Evolutionary conservation across 2,797 vertebrate species (phyloP).

Genomic region (Sebastes flavidus): DNA sequence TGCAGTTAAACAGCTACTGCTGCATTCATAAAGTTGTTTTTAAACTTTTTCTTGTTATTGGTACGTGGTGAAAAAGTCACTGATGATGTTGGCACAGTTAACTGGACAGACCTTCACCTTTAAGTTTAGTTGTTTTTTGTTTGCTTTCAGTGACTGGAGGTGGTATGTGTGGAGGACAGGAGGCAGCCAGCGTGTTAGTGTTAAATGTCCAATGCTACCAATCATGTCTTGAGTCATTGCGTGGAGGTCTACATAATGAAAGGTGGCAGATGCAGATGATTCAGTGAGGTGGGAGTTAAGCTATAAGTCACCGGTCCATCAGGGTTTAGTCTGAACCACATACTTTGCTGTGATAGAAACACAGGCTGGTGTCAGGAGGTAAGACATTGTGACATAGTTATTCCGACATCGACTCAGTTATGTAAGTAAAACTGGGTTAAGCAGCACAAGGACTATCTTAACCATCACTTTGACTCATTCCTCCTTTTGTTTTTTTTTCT

Average conservation of each 20-base stretch:
- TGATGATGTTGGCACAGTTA: neutral
- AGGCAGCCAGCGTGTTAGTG: neutral
- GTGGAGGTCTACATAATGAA: neutral
- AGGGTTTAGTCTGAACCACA: conserved; percentile 6
- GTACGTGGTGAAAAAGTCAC: neutral
- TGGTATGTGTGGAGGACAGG: neutral
- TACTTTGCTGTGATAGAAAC: neutral
- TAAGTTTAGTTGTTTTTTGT: neutral
- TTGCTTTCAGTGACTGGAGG: neutral
- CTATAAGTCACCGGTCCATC: conserved; percentile 1
- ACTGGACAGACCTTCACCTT: neutral
- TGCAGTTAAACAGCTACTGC: neutral
- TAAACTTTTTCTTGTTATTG: neutral
- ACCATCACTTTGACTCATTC: conserved; percentile 59
- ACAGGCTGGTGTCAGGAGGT: conserved; percentile 30
- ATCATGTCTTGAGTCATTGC: neutral
- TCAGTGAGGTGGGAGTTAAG: conserved; percentile 27
- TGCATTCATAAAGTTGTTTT: neutral
- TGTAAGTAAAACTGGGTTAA: conserved; percentile 55
- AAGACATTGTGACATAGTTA: conserved; percentile 46
- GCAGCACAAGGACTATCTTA: conserved; percentile 35
- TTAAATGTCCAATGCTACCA: neutral
- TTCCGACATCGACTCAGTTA: conserved; percentile 18
- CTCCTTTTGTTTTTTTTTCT: conserved; percentile 33
- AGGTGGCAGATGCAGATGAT: conserved; percentile 10